Evolutionary conservation across 2,113 vertebrate genomes (phyloP).

Genomic region (Nannospalax galili): DNA sequence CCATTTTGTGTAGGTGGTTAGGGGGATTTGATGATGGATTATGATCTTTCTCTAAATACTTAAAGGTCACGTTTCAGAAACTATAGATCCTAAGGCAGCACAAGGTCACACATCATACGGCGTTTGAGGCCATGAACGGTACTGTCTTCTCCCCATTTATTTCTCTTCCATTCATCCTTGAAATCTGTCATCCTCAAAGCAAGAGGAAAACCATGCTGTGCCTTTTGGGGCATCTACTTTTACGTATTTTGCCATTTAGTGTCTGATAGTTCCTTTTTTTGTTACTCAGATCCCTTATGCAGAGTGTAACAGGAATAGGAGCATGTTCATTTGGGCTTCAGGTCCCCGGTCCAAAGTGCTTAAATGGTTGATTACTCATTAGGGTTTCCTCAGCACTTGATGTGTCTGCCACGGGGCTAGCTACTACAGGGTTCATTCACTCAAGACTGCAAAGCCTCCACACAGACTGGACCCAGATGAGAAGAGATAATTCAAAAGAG

Average conservation of each 20-base stretch:
- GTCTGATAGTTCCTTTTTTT: neutral
- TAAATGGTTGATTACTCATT: slow-evolving; percentile 21
- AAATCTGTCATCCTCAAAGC: neutral
- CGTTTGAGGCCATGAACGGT: neutral
- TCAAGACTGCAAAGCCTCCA: neutral
- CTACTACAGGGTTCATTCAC: neutral
- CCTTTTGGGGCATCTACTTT: neutral
- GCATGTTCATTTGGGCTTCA: slow-evolving; percentile 21
- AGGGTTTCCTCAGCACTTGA: slow-evolving; percentile 25
- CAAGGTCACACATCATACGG: neutral
- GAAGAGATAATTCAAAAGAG: neutral
- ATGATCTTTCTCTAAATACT: neutral
- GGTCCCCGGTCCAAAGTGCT: slow-evolving; percentile 15
- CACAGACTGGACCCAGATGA: neutral
- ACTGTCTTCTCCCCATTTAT: neutral
- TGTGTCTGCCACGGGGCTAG: neutral
- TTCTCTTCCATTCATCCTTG: neutral
- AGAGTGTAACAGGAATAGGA: neutral
- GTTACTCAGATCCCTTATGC: slow-evolving; percentile 11
- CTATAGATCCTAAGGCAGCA: neutral
- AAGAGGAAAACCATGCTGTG: slow-evolving; percentile 7
- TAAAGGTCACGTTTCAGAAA: neutral
- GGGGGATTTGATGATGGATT: neutral
- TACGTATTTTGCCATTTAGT: neutral
- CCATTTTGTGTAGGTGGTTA: neutral